phyloP scores from a whole-genome alignment of 1,140 invertebrate species.

The Cecropterus lyciades region DNA sequence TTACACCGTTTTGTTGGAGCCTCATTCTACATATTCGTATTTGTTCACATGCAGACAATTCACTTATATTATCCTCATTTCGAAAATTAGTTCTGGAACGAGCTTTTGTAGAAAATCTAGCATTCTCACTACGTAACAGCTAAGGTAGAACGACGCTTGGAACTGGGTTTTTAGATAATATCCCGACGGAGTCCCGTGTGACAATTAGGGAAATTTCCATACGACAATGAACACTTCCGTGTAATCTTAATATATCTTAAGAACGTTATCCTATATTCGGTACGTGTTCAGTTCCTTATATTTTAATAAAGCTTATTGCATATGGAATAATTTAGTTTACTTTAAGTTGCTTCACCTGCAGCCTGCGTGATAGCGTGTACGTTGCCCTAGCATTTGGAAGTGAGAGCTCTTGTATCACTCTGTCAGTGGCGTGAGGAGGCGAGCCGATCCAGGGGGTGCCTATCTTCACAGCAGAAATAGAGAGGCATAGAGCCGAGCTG shows the following conservation, averaged over 20 bases:
- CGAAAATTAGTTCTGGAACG: not conserved
- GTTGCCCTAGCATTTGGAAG: too few relatives aligned
- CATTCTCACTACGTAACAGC: slow-evolving; percentile 1
- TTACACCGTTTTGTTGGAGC: too few relatives aligned
- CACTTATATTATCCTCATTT: not conserved
- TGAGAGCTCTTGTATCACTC: too few relatives aligned
- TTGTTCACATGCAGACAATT: not conserved
- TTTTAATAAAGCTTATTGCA: not conserved
- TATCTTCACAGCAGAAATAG: too few relatives aligned
- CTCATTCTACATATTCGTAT: not conserved
- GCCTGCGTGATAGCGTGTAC: too few relatives aligned
- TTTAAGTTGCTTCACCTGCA: too few relatives aligned
- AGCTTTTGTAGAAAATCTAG: not conserved
- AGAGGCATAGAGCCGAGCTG: too few relatives aligned
- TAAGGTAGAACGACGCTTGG: not conserved
- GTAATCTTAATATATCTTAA: not conserved
- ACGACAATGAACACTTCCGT: not conserved
- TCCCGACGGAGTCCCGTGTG: not conserved
- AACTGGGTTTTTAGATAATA: not conserved
- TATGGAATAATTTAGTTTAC: not conserved
- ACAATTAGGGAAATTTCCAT: slow-evolving; percentile 4
- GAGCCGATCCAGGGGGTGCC: too few relatives aligned
- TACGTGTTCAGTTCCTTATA: not conserved
- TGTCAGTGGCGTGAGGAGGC: too few relatives aligned
- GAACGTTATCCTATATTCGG: not conserved